phyloP scores from a whole-genome alignment of 1,140 invertebrate genomes.

The Aphidius ervi region DNA sequence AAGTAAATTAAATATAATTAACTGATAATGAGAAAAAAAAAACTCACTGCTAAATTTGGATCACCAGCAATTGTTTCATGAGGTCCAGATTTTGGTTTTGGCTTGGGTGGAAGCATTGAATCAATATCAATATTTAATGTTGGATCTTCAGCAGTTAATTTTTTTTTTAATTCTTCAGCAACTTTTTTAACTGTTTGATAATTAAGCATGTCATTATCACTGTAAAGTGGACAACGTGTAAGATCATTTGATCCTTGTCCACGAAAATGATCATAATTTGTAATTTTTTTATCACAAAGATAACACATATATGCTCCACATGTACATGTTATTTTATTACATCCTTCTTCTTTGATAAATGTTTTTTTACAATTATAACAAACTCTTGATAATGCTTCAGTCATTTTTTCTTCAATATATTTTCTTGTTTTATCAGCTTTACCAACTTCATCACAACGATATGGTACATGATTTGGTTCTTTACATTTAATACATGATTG shows the following conservation, averaged over 20 bases:
- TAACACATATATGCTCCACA: slow-evolving; percentile 70
- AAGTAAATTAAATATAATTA: no score
- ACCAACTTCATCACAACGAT: slow-evolving; percentile 60
- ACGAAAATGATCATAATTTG: slow-evolving; percentile 61
- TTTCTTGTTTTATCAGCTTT: slow-evolving; percentile 56
- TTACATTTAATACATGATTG: slow-evolving; percentile 63
- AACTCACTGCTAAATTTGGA: no score
- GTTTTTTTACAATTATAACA: slow-evolving; percentile 59
- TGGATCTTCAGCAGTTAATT: slow-evolving; percentile 39
- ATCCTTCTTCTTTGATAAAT: slow-evolving; percentile 64
- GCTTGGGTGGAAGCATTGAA: slow-evolving; percentile 31
- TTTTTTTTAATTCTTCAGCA: slow-evolving; percentile 40
- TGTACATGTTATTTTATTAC: slow-evolving; percentile 67
- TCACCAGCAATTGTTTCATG: slow-evolving; percentile 15
- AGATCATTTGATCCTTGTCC: slow-evolving; percentile 41
- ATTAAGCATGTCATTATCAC: slow-evolving; percentile 42
- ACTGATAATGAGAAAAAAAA: no score
- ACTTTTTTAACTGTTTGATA: slow-evolving; percentile 46
- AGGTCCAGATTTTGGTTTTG: slow-evolving; percentile 28
- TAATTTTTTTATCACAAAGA: slow-evolving; percentile 58
- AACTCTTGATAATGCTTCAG: slow-evolving; percentile 61
- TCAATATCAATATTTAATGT: slow-evolving; percentile 34
- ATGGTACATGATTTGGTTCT: slow-evolving; percentile 61
- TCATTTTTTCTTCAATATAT: slow-evolving; percentile 64
- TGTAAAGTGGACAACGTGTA: slow-evolving; percentile 40